Evolutionary conservation across 64 coral and sea anemone species (phyloP), one percentile per base, ranked within the genome.

Genomic region (Montipora efflorescens): DNA sequence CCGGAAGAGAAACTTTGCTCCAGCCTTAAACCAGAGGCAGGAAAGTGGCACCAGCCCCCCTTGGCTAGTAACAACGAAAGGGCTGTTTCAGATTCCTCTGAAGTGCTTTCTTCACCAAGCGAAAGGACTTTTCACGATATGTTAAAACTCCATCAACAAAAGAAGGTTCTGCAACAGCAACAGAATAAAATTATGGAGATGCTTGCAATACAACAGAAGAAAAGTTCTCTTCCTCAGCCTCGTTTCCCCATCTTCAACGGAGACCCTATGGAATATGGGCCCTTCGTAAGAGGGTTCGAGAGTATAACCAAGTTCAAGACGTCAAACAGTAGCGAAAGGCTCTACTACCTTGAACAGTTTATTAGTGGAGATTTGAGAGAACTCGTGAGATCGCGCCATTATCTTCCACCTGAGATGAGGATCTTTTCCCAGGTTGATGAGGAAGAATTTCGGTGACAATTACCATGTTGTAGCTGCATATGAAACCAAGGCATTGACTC

Each of bases 231-330:
- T 22, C 18, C 67, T 20, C 46, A 87, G 67, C 83, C 62, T 12
- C 83, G 48, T 16, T 67, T 87, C 5, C 84, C 84, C 3, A 75
- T 72, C 0, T 87, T 75, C 20, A 53, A 20, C 13, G 84, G 84
- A 1, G n/a, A 87, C 1, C 84, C 84, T 20, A 48, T 87, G 5
- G 84, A 87, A 19, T 77, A 92, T 19, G 7, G 53, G 20, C 59
- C 70, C 0, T 92, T 92, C 28, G 11, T 92, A 64, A 22, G 47
- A 28, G 81, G 72, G 2, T 92, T 92, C 43, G 80, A 86, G 47
- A 92, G 43, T 53, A 28, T 28, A 28, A 28, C 28, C 28, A 0
- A 28, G 28, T 28, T 9, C 67, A 0, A 78, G 28, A 28, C 28
- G 28, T 1, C 28, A 7, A 5, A 9, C 5, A 18, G 21, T 55